Conservation (phyloP, 2,888 invertebrate genomes). For the Cephus pygmeus region DNA sequence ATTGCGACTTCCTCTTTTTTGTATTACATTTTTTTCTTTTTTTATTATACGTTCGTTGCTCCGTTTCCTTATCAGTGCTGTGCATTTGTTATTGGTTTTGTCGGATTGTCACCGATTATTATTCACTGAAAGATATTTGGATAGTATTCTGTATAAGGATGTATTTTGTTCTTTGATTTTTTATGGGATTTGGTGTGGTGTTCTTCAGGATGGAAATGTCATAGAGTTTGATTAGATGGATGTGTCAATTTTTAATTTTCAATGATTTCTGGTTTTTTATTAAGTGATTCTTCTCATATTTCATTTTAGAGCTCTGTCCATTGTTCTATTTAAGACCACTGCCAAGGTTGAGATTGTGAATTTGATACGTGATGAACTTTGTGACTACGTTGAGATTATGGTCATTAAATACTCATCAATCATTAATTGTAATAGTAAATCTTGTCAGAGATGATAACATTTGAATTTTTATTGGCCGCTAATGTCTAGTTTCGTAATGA, state of each 20-base stretch:
- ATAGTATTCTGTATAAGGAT: not conserved
- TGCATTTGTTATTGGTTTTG: not conserved
- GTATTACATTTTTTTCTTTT: not conserved
- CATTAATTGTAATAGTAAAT: not conserved
- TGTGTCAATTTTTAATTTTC: not conserved
- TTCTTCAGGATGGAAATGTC: not conserved
- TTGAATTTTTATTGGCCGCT: not conserved
- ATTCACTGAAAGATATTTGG: not conserved
- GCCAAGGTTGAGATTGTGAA: not conserved
- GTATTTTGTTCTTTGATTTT: not conserved
- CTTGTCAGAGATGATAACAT: not conserved
- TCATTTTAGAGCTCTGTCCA: not conserved
- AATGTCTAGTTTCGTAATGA: not conserved
- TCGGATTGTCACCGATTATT: not conserved
- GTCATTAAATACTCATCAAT: not conserved
- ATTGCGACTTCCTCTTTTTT: not conserved
- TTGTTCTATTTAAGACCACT: not conserved
- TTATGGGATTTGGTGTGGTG: not conserved
- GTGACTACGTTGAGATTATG: not conserved
- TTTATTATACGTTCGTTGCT: not conserved
- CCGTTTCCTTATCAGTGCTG: not conserved
- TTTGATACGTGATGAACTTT: not conserved
- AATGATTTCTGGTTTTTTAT: not conserved
- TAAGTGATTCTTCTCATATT: not conserved
- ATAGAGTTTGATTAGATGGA: not conserved